Conservation (phyloP, 1,140 invertebrate genomes). For the Atopsyche davidsoni region DNA sequence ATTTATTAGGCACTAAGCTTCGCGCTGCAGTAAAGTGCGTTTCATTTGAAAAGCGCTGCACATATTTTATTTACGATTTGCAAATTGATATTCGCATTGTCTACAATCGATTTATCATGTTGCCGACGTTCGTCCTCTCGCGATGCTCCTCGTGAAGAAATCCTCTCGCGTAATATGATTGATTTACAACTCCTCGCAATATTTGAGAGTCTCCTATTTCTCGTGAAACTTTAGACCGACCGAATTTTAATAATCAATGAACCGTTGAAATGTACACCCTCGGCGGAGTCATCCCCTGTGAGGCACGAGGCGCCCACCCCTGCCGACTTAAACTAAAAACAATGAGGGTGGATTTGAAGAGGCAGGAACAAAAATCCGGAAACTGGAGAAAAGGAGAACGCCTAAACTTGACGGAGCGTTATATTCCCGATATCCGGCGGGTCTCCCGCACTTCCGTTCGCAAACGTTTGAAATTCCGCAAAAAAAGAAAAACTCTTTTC, state of each 20-base stretch:
- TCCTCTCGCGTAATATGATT: slow-evolving; percentile 12
- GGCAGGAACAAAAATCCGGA: slow-evolving; percentile 12
- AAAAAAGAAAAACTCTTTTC: no score
- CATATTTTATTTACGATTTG: no score
- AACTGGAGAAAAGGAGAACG: slow-evolving; percentile 18
- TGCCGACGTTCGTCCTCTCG: not conserved
- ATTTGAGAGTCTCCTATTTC: not conserved
- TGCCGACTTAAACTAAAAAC: slow-evolving; percentile 26
- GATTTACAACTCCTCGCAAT: slow-evolving; percentile 18
- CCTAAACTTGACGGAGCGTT: slow-evolving; percentile 26
- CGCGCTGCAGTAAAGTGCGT: no score
- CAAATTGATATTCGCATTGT: no score
- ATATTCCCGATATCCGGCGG: slow-evolving; percentile 27
- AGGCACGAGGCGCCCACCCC: slow-evolving; percentile 9
- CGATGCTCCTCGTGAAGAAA: not conserved
- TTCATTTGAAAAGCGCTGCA: no score
- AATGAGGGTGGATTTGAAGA: slow-evolving; percentile 30
- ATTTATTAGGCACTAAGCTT: no score
- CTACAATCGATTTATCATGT: no score
- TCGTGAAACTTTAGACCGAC: slow-evolving; percentile 16
- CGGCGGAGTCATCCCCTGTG: not conserved
- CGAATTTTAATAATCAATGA: slow-evolving; percentile 31
- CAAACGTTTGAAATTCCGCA: no score
- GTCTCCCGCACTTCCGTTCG: no score
- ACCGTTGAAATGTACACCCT: slow-evolving; percentile 29